Evolutionary conservation across 2,113 vertebrate genomes (phyloP).

Genomic region (Gulo gulo): DNA sequence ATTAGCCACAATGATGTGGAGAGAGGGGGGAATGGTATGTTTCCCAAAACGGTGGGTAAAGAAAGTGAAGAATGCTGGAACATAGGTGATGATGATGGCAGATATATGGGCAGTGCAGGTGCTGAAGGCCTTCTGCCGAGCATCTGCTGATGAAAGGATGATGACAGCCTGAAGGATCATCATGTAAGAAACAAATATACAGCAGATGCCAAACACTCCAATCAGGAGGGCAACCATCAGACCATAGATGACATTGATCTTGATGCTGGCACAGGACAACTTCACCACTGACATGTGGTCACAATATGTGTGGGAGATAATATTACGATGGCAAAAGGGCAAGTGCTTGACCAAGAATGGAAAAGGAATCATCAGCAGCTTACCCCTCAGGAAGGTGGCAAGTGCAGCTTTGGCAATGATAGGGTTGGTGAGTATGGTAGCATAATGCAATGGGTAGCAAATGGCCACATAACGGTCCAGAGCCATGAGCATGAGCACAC

Average conservation of each 20-base stretch:
- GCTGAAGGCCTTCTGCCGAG: constrained; percentile 54
- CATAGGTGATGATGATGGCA: constrained; percentile 64
- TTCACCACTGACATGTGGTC: constrained; percentile 73
- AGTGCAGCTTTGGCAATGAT: constrained; percentile 34
- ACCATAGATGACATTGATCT: constrained; percentile 59
- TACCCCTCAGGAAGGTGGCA: constrained; percentile 11
- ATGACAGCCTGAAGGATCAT: constrained; percentile 61
- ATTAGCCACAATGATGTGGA: constrained; percentile 64
- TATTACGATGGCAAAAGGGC: constrained; percentile 54
- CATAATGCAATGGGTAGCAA: constrained; percentile 59
- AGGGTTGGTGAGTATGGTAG: constrained; percentile 48
- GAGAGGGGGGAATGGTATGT: background rate
- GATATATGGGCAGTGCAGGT: constrained; percentile 56
- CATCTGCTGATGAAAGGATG: constrained; percentile 48
- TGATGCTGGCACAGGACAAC: constrained; percentile 55
- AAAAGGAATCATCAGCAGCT: constrained; percentile 61
- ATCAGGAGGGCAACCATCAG: constrained; percentile 57
- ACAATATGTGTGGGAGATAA: constrained; percentile 66
- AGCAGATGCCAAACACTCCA: constrained; percentile 63
- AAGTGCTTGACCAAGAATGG: constrained; percentile 57
- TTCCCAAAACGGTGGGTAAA: constrained; percentile 60
- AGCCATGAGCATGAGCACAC: constrained; percentile 65
- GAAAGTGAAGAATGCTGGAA: constrained; percentile 67
- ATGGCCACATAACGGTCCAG: constrained; percentile 71
- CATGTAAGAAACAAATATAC: constrained; percentile 52